Conservation (phyloP, 2,797 vertebrate species). For the Sebastes cheni region DNA sequence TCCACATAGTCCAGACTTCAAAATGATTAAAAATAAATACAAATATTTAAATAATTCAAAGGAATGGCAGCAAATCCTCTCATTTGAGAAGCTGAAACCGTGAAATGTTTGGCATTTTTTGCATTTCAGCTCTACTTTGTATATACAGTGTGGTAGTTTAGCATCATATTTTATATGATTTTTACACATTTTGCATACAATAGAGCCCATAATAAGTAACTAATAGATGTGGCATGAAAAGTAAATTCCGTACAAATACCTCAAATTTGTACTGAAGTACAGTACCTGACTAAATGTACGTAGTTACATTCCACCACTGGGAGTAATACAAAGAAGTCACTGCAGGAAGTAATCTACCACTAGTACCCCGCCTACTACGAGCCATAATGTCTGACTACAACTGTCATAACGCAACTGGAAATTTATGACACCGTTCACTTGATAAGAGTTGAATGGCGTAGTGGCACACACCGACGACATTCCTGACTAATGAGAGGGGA, state of each 20-base stretch:
- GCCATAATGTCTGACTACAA: constrained; percentile 1
- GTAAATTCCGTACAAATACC: not conserved
- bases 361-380: not conserved
- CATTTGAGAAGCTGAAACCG: not conserved
- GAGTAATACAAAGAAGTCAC: not conserved
- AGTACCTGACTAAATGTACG: not conserved
- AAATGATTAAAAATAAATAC: accelerated
- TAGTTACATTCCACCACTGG: not conserved
- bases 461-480: constrained; percentile 29
- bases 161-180: no score
- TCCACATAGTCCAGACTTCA: not conserved
- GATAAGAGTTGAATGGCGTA: not conserved
- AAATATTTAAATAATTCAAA: not conserved
- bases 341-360: not conserved
- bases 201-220: not conserved
- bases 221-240: not conserved
- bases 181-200: not conserved
- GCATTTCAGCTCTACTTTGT: no score
- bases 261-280: not conserved
- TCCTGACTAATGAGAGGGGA: constrained; percentile 32
- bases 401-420: not conserved
- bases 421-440: not conserved
- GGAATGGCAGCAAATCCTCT: not conserved
- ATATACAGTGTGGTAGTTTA: no score
- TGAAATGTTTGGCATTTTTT: not conserved